These are phyloP conservation scores for Ifrita kowaldi DNA, from an alignment of 2,113 vertebrate genomes.

Conservation along the genomic window DNA sequence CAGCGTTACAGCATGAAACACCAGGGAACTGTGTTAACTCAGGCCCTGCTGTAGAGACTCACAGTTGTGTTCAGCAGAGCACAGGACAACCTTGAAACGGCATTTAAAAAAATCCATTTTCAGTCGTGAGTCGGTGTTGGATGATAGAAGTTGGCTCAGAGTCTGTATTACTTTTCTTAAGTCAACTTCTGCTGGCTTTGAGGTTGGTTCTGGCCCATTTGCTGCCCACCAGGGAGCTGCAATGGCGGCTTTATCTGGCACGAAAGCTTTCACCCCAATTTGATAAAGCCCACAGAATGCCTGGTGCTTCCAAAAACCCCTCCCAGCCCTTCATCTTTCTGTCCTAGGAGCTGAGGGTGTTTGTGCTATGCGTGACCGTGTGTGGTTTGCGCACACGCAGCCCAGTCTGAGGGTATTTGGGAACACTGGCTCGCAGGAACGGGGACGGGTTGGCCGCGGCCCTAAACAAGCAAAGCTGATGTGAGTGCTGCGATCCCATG, in stretches of 20 bases:
- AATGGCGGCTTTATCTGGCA: neutral
- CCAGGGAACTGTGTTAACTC: accelerated
- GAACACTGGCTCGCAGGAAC: neutral
- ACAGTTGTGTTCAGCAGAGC: neutral
- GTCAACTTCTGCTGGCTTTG: neutral
- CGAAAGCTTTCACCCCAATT: neutral
- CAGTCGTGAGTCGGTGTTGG: neutral
- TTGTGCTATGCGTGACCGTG: neutral
- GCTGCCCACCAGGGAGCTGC: neutral
- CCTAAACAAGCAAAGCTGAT: conserved; percentile 14
- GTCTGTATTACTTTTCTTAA: neutral
- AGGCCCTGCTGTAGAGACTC: neutral
- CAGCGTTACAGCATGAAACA: neutral
- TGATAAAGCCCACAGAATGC: neutral
- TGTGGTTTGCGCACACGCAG: neutral
- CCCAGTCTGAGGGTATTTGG: neutral
- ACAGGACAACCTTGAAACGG: neutral
- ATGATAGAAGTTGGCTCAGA: neutral
- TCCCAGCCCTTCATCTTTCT: neutral
- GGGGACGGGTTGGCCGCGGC: neutral
- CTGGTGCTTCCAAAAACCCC: neutral
- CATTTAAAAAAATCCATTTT: neutral
- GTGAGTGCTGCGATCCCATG: neutral
- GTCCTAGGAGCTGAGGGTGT: neutral
- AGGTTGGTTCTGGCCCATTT: neutral